Conservation (phyloP, 2,797 vertebrate genomes). For the Cyclopterus lumpus region DNA sequence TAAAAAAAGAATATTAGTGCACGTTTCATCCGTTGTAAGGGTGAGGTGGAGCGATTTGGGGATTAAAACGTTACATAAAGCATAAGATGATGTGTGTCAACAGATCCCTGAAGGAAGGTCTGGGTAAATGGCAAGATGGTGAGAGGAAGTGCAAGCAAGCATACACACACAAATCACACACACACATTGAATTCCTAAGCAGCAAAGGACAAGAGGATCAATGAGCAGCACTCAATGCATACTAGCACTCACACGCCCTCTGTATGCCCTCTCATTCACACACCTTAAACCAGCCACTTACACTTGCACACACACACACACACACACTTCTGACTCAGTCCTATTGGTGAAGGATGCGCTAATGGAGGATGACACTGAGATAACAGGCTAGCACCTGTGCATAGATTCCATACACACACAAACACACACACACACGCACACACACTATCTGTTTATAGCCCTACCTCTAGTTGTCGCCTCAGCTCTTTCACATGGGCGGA, state of each 20-base stretch:
- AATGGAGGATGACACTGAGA: constrained; percentile 69
- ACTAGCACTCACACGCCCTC: constrained; percentile 49
- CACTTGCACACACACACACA: constrained; percentile 10
- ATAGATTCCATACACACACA: constrained; percentile 19
- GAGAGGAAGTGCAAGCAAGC: background rate
- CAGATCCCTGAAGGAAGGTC: constrained; percentile 52
- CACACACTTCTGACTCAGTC: background rate
- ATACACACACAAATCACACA: constrained; percentile 8
- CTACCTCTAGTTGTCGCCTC: constrained; percentile 90
- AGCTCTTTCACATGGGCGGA: constrained; percentile 84
- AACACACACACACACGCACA: constrained; percentile 6
- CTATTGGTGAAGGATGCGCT: constrained; percentile 39
- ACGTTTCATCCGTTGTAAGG: constrained; percentile 18
- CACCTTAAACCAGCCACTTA: constrained; percentile 45
- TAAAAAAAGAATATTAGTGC: constrained; percentile 7
- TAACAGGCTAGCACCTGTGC: constrained; percentile 67
- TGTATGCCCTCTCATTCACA: constrained; percentile 41
- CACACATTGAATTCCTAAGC: constrained; percentile 40
- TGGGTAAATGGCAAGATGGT: constrained; percentile 68
- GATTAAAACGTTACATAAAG: constrained; percentile 58
- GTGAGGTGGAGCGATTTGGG: constrained; percentile 38
- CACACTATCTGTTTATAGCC: constrained; percentile 44
- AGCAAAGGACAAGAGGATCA: constrained; percentile 53
- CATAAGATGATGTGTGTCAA: constrained; percentile 51
- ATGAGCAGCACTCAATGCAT: constrained; percentile 56